Conservation (phyloP, 1,140 invertebrate species). For the Reticulitermes speratus region DNA sequence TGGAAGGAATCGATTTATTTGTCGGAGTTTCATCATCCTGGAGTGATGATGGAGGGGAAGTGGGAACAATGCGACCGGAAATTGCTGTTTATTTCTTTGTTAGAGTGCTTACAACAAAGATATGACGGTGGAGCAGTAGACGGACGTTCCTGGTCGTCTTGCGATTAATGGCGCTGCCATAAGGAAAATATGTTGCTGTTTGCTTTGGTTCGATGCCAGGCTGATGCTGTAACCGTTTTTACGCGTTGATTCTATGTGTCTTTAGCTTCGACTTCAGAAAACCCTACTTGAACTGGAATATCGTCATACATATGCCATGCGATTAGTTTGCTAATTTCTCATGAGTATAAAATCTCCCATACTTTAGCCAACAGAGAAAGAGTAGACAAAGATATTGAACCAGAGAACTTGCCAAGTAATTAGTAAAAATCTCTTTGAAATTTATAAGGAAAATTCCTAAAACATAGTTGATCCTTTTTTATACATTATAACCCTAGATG, state of each 20-base stretch:
- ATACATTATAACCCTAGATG: too few relatives aligned
- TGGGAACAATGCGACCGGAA: background rate
- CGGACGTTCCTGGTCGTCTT: background rate
- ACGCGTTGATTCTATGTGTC: background rate
- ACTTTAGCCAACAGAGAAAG: too few relatives aligned
- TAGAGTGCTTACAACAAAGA: background rate
- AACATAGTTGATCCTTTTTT: too few relatives aligned
- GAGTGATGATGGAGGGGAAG: background rate
- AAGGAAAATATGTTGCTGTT: background rate
- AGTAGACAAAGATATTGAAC: too few relatives aligned
- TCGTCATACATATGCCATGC: background rate
- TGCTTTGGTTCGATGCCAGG: conserved; percentile 1
- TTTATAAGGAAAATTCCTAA: too few relatives aligned
- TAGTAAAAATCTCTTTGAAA: too few relatives aligned
- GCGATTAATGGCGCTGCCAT: background rate
- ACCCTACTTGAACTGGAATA: background rate
- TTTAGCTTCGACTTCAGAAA: background rate
- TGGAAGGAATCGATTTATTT: background rate
- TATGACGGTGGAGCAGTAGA: background rate
- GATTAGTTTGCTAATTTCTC: too few relatives aligned
- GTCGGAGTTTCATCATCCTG: background rate
- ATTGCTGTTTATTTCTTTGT: background rate
- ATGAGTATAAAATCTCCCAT: too few relatives aligned
- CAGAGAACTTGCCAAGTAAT: too few relatives aligned
- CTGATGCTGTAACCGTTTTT: background rate